Conservation (phyloP, 1,140 invertebrate species). For the Brachionus asplanchnoidis region DNA sequence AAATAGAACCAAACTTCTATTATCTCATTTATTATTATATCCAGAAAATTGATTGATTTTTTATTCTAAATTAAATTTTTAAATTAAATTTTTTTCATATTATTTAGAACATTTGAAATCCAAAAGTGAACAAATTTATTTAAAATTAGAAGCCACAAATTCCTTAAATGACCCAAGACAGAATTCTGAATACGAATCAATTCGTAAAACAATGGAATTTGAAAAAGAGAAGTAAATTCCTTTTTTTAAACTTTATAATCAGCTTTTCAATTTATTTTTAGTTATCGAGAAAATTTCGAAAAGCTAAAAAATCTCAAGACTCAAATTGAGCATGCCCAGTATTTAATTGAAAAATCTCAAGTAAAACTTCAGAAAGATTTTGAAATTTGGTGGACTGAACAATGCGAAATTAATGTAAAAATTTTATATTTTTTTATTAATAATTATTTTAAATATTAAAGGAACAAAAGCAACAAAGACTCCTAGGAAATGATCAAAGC, state of each 20-base stretch:
- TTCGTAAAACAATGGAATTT: constrained; percentile 50
- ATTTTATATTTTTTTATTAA: background rate
- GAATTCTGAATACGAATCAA: constrained; percentile 49
- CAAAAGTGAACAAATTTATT: constrained; percentile 47
- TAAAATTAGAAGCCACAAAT: background rate
- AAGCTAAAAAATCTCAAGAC: constrained; percentile 51
- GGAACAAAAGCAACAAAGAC: constrained; percentile 16
- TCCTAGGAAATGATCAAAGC: background rate
- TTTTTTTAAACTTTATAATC: too few relatives aligned
- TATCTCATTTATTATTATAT: too few relatives aligned
- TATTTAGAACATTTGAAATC: constrained; percentile 51
- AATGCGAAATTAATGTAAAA: constrained; percentile 1
- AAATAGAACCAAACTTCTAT: too few relatives aligned
- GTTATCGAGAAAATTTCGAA: constrained; percentile 53
- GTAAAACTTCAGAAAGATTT: constrained; percentile 57
- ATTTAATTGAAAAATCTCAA: constrained; percentile 55
- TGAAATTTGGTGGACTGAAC: constrained; percentile 54
- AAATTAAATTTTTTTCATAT: background rate
- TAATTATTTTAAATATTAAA: background rate
- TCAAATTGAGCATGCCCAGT: constrained; percentile 57
- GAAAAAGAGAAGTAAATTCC: constrained; percentile 48
- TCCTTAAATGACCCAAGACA: constrained; percentile 44
- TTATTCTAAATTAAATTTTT: background rate
- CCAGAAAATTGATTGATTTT: too few relatives aligned
- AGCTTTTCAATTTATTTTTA: constrained; percentile 20